phyloP scores from a whole-genome alignment of 2,113 vertebrate genomes.

The Lasiurus cinereus region DNA sequence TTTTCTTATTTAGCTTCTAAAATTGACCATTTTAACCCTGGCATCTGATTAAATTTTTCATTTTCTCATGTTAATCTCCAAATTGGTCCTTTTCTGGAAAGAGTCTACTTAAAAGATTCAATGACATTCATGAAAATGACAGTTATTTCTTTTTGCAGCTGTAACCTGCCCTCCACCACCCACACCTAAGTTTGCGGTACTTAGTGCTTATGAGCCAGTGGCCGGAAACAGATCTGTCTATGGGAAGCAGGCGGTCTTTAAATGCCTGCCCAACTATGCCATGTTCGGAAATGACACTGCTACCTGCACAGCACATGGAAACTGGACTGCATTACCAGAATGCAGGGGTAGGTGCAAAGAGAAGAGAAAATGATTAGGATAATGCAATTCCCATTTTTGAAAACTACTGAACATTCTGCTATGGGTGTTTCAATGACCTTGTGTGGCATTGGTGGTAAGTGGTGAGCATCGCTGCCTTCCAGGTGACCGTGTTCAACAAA shows the following conservation, averaged over 20 bases:
- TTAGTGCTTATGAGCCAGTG: conserved; percentile 78
- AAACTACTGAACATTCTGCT: background rate
- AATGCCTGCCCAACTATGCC: conserved; percentile 88
- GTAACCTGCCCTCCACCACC: conserved; percentile 89
- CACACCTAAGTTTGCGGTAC: conserved; percentile 85
- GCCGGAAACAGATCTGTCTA: conserved; percentile 84
- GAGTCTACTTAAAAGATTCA: conserved; percentile 1
- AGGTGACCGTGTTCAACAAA: background rate
- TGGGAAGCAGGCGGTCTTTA: conserved; percentile 85
- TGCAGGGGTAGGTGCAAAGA: conserved; percentile 89
- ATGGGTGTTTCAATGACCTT: background rate
- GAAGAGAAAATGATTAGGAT: background rate
- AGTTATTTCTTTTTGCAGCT: conserved; percentile 83
- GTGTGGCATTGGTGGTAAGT: background rate
- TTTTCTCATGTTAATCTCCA: conserved; percentile 35
- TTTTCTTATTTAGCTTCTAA: background rate
- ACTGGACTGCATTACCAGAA: conserved; percentile 91
- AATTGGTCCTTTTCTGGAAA: background rate
- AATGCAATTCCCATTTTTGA: background rate
- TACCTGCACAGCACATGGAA: conserved; percentile 88
- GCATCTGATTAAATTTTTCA: background rate
- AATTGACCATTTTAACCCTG: background rate
- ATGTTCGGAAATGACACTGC: conserved; percentile 89
- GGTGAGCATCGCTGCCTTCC: background rate
- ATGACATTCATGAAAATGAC: conserved; percentile 9